A percentile compares a stretch with the other conserved stretches of the same genome.
phyloP scores from a whole-genome alignment of 2,113 vertebrate species.

The Maccullochella peelii region DNA sequence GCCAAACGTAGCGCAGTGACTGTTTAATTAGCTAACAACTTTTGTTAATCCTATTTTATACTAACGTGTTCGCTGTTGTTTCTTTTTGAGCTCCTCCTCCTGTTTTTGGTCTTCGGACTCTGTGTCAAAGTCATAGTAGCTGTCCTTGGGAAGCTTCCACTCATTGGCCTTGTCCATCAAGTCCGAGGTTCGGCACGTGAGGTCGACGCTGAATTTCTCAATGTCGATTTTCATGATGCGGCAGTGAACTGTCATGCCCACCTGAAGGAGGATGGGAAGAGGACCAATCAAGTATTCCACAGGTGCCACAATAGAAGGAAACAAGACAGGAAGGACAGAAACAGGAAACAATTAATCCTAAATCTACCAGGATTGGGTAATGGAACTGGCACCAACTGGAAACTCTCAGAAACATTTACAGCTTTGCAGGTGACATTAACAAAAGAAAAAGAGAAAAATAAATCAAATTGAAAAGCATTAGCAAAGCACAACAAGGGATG shows the following conservation, averaged over 20 bases:
- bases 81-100: slow-evolving; percentile 96
- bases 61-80: slow-evolving; percentile 97
- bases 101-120: slow-evolving; percentile 94
- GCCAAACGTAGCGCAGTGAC: neutral
- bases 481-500: neutral
- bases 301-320: neutral
- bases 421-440: neutral
- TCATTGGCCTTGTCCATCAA: slow-evolving; percentile 97
- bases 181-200: slow-evolving; percentile 97
- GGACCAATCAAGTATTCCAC: neutral
- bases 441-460: neutral
- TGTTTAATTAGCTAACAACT: neutral
- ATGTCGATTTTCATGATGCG: slow-evolving; percentile 99
- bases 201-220: slow-evolving; percentile 97
- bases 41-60: slow-evolving; percentile 29
- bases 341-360: neutral
- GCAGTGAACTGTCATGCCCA: slow-evolving; percentile 98
- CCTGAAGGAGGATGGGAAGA: slow-evolving; percentile 77
- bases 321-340: neutral
- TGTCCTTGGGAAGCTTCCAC: slow-evolving; percentile 98
- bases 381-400: neutral
- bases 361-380: neutral
- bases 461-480: neutral
- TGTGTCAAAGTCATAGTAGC: slow-evolving; percentile 95
- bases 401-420: neutral